Evolutionary conservation across 2,888 invertebrate species (phyloP), one percentile per base, ranked within the genome.

Genomic region (Drosophila nigricruria): DNA sequence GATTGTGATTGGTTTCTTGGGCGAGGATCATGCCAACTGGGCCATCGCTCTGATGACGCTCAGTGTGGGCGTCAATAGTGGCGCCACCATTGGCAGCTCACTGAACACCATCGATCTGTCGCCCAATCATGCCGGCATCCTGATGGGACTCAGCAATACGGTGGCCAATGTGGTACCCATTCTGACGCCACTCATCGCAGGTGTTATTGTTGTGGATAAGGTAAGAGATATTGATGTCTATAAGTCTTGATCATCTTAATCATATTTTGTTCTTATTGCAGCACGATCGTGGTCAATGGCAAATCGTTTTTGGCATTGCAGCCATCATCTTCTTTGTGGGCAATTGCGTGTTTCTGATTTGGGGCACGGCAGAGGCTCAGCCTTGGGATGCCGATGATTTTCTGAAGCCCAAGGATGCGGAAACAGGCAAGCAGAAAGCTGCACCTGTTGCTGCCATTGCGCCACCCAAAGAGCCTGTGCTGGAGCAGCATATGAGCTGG

Each of bases 291-390:
- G 77, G 91, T 0, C 95, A 96, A 87, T 97, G 97, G 97, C 94
- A 95, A 71, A 94, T 94, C 63, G 95, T 96, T n/a, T 97, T 97
- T 92, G 95, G 95, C 88, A 93, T 91, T 32, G 81, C 97, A 0
- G 95, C 96, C 0, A 94, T 93, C 14, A 93, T 96, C 10, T 96
- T 96, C 88, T 94, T 96, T 70, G 89, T 95, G 40, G 95, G 96
- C 8, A 96, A 96, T 84, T 91, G 95, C n/a, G 94, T 96, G 78
- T 97, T 96, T 90, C 85, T 96, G 6, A 89, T 96, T 3, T 96
- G 96, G 91, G 95, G 95, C 14, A 94, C 95, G 18, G 95, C 95
- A 0, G 93, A 95, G 72, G 93, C 94, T 0, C 97, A 97, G 85
- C 91, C 94, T 0, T 97, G 97, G 97, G 95, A 96, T 84, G 94